phyloP scores from a whole-genome alignment of 2,888 invertebrate species.

The Proisotoma minuta region DNA sequence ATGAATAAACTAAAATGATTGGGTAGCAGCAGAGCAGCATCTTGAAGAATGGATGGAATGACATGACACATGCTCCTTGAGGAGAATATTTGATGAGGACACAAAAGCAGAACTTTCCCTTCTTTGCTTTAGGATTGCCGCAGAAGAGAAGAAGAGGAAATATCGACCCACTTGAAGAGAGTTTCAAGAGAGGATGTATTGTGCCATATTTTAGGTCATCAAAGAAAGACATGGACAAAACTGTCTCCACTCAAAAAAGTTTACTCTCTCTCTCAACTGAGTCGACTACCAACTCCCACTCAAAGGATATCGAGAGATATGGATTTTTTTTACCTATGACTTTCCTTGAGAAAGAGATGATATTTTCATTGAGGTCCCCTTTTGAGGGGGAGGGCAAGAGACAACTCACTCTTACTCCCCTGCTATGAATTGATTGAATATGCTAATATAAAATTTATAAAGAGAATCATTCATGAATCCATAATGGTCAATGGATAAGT shows the following conservation, averaged over 20 bases:
- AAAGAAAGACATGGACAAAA: constrained; percentile 5
- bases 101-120: background rate
- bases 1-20: constrained; percentile 8
- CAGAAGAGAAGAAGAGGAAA: constrained; percentile 10
- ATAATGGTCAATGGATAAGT: too few species aligned
- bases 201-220: constrained; percentile 5
- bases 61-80: constrained; percentile 22
- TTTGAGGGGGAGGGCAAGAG: too few species aligned
- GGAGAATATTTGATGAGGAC: constrained; percentile 30
- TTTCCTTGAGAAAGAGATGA: too few species aligned
- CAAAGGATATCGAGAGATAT: too few species aligned
- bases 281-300: too few species aligned
- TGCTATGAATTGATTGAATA: constrained; percentile 15
- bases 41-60: constrained; percentile 40
- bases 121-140: constrained; percentile 5
- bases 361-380: too few species aligned
- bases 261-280: background rate
- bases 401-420: too few species aligned
- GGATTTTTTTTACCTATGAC: too few species aligned
- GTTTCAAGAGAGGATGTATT: background rate
- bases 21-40: constrained; percentile 23
- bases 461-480: constrained; percentile 29
- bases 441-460: constrained; percentile 42
- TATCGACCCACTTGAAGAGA: background rate
- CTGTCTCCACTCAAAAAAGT: background rate